These are phyloP conservation scores for Procavia capensis DNA, from an alignment of 2,113 vertebrate genomes.

Conservation along the genomic window DNA sequence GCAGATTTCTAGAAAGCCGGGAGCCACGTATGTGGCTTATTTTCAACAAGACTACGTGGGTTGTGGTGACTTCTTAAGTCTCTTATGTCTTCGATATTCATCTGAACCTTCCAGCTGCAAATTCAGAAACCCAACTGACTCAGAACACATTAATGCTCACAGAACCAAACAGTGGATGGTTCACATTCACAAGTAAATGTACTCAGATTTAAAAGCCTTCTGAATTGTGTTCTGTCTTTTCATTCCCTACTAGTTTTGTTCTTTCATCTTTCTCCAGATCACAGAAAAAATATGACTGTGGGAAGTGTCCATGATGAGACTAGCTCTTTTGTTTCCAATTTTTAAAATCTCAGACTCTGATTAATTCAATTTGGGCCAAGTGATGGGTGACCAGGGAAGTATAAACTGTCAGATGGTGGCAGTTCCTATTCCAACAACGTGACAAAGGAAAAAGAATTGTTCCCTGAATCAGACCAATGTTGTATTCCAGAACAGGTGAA, in stretches of 20 bases:
- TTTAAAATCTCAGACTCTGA: neutral
- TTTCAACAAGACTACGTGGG: neutral
- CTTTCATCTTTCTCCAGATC: neutral
- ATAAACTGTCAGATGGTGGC: neutral
- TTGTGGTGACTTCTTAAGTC: neutral
- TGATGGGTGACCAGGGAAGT: neutral
- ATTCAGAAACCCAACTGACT: neutral
- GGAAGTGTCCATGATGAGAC: neutral
- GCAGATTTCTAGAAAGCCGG: neutral
- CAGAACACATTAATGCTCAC: neutral
- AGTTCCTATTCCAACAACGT: neutral
- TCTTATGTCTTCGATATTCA: neutral
- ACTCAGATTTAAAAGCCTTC: neutral
- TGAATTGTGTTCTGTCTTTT: neutral
- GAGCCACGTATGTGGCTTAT: rapidly evolving
- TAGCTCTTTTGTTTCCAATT: neutral
- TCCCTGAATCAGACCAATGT: neutral
- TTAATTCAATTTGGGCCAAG: neutral
- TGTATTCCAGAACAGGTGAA: neutral
- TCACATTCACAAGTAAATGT: neutral
- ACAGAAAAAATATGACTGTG: neutral
- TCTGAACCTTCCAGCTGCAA: neutral
- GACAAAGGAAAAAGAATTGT: neutral
- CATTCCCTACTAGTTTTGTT: neutral
- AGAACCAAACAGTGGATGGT: neutral